Percentiles rank a stretch among this genome's conserved stretches.
These are phyloP conservation scores for Phoxinus phoxinus DNA, from an alignment of 2,113 vertebrate species.

Conservation along the genomic window DNA sequence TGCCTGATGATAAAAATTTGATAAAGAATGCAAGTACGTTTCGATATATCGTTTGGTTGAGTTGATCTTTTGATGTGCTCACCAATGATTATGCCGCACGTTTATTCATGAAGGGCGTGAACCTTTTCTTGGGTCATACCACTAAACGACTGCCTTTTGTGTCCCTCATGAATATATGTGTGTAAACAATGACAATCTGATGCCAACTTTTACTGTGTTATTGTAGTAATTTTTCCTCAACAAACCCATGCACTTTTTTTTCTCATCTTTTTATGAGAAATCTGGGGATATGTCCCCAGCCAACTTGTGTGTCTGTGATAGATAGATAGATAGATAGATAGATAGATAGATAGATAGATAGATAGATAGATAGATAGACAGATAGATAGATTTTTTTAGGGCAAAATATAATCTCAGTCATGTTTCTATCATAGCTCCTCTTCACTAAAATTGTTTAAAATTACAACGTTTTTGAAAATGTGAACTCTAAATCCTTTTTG, in stretches of 20 bases:
- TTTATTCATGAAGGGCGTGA: constrained; percentile 40
- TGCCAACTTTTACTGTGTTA: not conserved
- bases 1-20: not conserved
- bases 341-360: too few species aligned
- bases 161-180: not conserved
- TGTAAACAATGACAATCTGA: not conserved
- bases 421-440: not conserved
- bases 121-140: not conserved
- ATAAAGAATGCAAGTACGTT: not conserved
- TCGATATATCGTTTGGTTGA: not conserved
- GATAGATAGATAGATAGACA: not conserved
- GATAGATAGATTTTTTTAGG: not conserved
- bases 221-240: not conserved
- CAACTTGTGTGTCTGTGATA: too few species aligned
- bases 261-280: not conserved
- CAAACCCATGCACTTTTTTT: not conserved
- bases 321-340: too few species aligned
- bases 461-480: not conserved
- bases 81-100: not conserved
- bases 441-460: not conserved
- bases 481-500: not conserved
- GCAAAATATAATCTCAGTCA: too few species aligned
- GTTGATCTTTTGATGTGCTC: not conserved
- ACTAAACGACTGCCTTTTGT: not conserved
- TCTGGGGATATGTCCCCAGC: not conserved